Base-by-base conservation (phyloP, 2,888 invertebrate species). In the Tetragnatha montana region DNA sequence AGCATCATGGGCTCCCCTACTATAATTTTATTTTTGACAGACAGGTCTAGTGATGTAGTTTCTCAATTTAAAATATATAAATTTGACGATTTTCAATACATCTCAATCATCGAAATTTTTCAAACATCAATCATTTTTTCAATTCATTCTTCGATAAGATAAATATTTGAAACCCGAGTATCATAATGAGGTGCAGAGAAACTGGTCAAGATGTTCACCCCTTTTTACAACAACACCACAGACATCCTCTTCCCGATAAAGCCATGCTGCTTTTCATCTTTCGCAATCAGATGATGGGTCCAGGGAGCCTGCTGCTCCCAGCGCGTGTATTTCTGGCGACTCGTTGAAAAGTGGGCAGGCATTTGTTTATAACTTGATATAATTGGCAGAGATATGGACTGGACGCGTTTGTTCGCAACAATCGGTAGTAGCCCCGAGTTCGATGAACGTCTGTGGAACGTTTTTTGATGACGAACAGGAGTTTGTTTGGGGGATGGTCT, bases 281-380 rank as follows among this genome's bases (percentile, higher is more conserved):
- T 60, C 47, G 22, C 22, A 21, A 12, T 22, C 17, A 22, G 14
- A 6, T 14, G n/a, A 19, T 60, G 51, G 78, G 60, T 78, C 49
- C 51, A 6, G 21, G 78, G 17, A 50, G 8, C 19, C 49, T 76
- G 21, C 49, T 49, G 19, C 78, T 50, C 35, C 60, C 60, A 21
- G 51, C 47, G 22, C 78, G 51, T 21, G 78, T 78, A 22, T 22
- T 22, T 60, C 60, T 8, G 14, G 60, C 21, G 10, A 50, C 14
- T 78, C 14, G 78, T 60, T 22, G 78, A 60, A 78, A 21, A 51
- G 21, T 8, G 50, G 49, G n/a, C 12, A 19, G 22, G 6, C 78
- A 60, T 60, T 78, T 78, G 78, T 78, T 78, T 78, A 78, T 60
- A 22, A n/a, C 21, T 35, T 22, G 78, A 78, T 78, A 78, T 78